These are phyloP conservation scores for Chirona hameri DNA, from an alignment of 2,888 invertebrate genomes.

Conservation along the genomic window DNA sequence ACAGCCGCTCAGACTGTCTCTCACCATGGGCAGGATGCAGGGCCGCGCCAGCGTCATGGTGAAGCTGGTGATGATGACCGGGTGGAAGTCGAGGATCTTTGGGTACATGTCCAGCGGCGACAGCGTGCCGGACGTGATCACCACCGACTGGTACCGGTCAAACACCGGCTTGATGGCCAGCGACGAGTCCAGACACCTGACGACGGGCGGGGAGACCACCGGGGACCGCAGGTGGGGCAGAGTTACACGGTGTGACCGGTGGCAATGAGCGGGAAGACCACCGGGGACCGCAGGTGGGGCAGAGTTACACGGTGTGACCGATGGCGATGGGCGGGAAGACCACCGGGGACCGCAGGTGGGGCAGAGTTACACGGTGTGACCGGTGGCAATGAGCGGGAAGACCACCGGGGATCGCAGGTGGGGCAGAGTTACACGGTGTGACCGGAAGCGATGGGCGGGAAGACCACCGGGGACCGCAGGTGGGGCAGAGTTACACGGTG, in stretches of 20 bases:
- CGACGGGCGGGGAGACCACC: background rate
- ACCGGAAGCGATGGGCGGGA: background rate
- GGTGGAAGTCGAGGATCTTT: slow-evolving; percentile 96
- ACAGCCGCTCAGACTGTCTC: slow-evolving; percentile 37
- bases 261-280: no score
- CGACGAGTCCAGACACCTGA: slow-evolving; percentile 94
- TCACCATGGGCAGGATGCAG: slow-evolving; percentile 92
- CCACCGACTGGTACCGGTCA: slow-evolving; percentile 91
- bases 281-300: background rate
- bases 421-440: no score
- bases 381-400: no score
- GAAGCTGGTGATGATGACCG: slow-evolving; percentile 93
- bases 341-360: background rate
- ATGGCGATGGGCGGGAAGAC: no score
- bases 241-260: no score
- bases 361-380: no score
- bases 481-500: no score
- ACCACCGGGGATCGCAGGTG: background rate
- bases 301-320: no score
- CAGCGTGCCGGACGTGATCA: slow-evolving; percentile 97
- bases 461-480: background rate
- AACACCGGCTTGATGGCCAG: slow-evolving; percentile 98
- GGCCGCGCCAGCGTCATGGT: slow-evolving; percentile 97
- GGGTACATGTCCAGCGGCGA: slow-evolving; percentile 99
- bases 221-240: background rate